Evolutionary conservation across 2,888 invertebrate species (phyloP), one percentile per base, ranked within the genome.

Genomic region (Spicauda simplicius): DNA sequence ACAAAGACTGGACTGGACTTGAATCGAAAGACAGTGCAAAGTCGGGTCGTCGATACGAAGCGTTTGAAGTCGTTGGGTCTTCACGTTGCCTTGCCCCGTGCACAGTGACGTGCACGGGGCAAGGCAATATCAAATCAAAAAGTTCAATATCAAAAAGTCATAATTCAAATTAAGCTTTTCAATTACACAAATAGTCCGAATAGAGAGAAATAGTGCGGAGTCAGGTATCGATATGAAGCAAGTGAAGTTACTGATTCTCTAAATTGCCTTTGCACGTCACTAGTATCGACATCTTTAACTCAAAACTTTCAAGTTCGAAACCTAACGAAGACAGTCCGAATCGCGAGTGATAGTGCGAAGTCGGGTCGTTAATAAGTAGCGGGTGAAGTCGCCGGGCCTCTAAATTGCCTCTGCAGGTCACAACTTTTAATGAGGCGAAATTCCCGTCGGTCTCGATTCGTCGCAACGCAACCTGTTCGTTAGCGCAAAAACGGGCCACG

Each of bases 341-440:
- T n/a, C 52, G 58, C 53, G 53, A 78, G 79, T 83, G 85, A 85
- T 88, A 88, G 88, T 88, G 87, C 84, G 83, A 88, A 87, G 80
- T 82, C 84, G 77, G 81, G 76, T 85, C 85, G 85, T 89, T 90
- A 89, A 87, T 90, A 90, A 90, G 86, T 83, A 83, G 80, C 82
- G 81, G 80, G 79, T 78, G 80, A 85, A 87, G 85, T 86, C 82
- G 82, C n/a, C 45, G 82, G 78, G 80, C 80, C 83, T 86, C 86
- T 86, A 91, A 91, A 93, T 91, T 91, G 91, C 90, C 91, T 87
- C 85, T 81, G 83, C 88, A 85, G 90, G 90, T 91, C 89, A 85
- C 90, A 93, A 93, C 87, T 93, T 93, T 93, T 93, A 93, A 93
- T 93, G 93, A 93, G 93, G 88, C 89, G 79, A 92, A 92, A 93